phyloP scores from a whole-genome alignment of 1,140 invertebrate species.

The Brachionus sp. region DNA sequence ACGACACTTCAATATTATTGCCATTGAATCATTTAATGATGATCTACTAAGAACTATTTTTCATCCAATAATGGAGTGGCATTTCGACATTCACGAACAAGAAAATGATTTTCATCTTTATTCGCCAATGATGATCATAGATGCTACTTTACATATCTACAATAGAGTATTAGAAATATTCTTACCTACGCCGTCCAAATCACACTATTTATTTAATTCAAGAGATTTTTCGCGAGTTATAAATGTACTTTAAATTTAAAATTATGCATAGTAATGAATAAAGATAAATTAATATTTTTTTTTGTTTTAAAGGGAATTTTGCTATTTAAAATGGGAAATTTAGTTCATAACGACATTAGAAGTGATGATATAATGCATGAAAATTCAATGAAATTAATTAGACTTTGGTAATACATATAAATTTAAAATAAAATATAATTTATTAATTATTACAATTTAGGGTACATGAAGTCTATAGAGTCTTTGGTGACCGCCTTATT shows the following conservation, averaged over 20 bases:
- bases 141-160: slow-evolving; percentile 33
- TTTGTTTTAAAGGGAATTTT: slow-evolving; percentile 7
- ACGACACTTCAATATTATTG: slow-evolving; percentile 50
- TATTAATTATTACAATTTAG: not conserved
- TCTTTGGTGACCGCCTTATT: slow-evolving; percentile 59
- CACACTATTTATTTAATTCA: slow-evolving; percentile 90
- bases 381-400: slow-evolving; percentile 24
- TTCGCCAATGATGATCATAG: slow-evolving; percentile 35
- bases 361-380: slow-evolving; percentile 13
- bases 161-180: slow-evolving; percentile 56
- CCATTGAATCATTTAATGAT: slow-evolving; percentile 34
- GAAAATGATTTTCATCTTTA: not conserved
- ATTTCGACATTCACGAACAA: slow-evolving; percentile 9
- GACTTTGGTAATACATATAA: slow-evolving; percentile 10
- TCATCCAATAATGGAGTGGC: slow-evolving; percentile 21
- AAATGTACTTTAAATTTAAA: not conserved
- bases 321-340: not conserved
- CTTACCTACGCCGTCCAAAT: slow-evolving; percentile 83
- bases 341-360: not conserved
- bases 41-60: slow-evolving; percentile 23
- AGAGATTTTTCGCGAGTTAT: slow-evolving; percentile 68
- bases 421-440: not conserved
- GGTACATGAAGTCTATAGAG: slow-evolving; percentile 59
- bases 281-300: not conserved
- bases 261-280: not conserved